phyloP scores from a whole-genome alignment of 2,113 vertebrate genomes.

The Leptodactylus fuscus region DNA sequence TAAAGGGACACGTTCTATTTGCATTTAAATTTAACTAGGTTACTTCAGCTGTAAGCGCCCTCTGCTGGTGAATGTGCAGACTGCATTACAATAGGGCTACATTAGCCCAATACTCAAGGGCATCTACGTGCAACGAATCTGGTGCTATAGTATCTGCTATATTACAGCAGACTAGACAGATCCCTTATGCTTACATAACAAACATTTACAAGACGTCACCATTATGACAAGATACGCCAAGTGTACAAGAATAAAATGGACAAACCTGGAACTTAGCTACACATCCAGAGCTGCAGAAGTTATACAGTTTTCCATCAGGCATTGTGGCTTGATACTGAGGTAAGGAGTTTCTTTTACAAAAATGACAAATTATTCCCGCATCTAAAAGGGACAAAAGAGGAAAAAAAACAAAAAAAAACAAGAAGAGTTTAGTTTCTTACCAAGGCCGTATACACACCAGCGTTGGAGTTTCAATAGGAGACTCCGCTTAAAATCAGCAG shows the following conservation, averaged over 20 bases:
- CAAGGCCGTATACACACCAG: no score
- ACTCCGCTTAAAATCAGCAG: no score
- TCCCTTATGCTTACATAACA: no score
- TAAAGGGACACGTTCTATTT: not conserved
- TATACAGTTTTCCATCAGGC: conserved; percentile 93
- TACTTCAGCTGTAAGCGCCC: not conserved
- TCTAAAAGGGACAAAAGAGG: conserved; percentile 76
- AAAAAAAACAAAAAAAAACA: conserved; percentile 59
- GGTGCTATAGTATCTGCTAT: no score
- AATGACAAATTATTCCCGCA: conserved; percentile 92
- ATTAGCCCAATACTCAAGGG: no score
- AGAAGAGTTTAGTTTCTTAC: no score
- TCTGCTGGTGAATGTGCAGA: not conserved
- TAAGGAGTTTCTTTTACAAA: conserved; percentile 96
- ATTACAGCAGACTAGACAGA: no score
- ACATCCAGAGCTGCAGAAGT: conserved; percentile 97
- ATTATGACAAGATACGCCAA: no score
- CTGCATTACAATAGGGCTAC: not conserved
- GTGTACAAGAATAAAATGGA: conserved; percentile 27
- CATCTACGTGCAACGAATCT: no score
- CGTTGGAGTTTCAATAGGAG: no score
- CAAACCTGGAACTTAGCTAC: conserved; percentile 97
- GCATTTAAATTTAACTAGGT: not conserved
- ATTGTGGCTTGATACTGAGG: conserved; percentile 97
- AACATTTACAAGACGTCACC: no score